Base-by-base conservation (phyloP, 35 echinoderm and acorn worm species). In the Anneissia japonica region DNA sequence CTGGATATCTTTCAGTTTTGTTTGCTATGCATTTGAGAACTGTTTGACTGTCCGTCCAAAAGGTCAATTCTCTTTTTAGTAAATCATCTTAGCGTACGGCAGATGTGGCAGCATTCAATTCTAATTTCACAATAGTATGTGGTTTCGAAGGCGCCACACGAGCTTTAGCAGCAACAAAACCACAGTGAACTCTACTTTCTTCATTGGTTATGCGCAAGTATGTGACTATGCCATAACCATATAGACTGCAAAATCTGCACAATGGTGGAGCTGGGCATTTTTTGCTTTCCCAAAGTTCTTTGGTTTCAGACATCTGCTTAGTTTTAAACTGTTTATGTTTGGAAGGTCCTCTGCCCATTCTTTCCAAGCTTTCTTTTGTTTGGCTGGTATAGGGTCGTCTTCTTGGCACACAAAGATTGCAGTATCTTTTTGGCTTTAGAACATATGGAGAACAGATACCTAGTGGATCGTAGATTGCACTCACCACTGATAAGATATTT, bases 241-340 rank as follows among this genome's bases (percentile, higher is more conserved):
- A 38, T 37, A 12, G 89, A 81, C 10, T 56, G 80, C 76, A 33
- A 84, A 84, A 91, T 94, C 92, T 17, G 92, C 43, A 36, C 90
- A 94, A 46, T 90, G 83, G 38, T 94, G 92, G 17, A 94, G 35
- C 36, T 91, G 39, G 31, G 29, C 83, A 0, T 37, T 31, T 35
- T 43, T 32, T 36, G 74, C 37, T 32, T 43, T 32, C 29, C 84
- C 89, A 36, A 30, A 92, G 33, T 78, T 35, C 0, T 75, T 34
- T 46, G 87, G 79, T 32, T 82, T 86, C 23, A 86, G 38, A 78
- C 92, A 87, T 84, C 85, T 87, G 11, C 31, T 46, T 10, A 94
- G 51, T 26, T 36, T 86, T 4, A 87, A 39, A 7, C 73, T 4
- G n/a, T 85, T 72, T 33, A 94, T 28, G 31, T 88, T 32, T 12